These are phyloP conservation scores for Netelia inedita DNA, from an alignment of 2,888 invertebrate species.

Conservation along the genomic window DNA sequence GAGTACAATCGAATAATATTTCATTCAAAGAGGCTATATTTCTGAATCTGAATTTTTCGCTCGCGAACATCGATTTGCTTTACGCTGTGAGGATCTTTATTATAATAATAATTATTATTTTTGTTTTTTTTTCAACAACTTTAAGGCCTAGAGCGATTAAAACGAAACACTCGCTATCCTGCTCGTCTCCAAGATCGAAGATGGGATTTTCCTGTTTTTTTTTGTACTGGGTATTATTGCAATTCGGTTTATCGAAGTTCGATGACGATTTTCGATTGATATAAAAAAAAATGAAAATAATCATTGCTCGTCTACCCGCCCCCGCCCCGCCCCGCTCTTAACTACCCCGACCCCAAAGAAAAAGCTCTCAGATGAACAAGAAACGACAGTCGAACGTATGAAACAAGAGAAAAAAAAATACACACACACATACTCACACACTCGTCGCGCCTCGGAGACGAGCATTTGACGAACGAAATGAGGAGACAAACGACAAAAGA, in stretches of 20 bases:
- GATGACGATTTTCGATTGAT: constrained; percentile 31
- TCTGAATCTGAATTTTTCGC: constrained; percentile 37
- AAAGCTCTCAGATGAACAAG: constrained; percentile 37
- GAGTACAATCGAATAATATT: constrained; percentile 41
- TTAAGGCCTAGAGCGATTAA: background rate
- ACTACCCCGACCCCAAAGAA: constrained; percentile 24
- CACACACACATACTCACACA: background rate
- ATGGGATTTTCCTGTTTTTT: background rate
- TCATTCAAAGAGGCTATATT: constrained; percentile 44
- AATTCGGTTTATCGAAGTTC: background rate
- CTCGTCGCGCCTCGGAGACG: constrained; percentile 31
- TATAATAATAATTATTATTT: background rate
- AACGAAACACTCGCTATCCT: background rate
- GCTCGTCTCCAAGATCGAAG: background rate
- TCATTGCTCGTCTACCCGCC: background rate
- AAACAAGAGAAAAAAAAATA: constrained; percentile 13
- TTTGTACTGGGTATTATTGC: background rate
- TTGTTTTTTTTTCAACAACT: background rate
- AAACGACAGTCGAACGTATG: constrained; percentile 6
- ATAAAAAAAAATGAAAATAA: constrained; percentile 13
- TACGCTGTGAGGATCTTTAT: constrained; percentile 7
- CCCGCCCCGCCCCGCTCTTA: background rate
- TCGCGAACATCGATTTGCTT: constrained; percentile 24
- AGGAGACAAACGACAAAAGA: constrained; percentile 41
- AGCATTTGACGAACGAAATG: constrained; percentile 57